These are phyloP conservation scores for Periplaneta americana DNA, from an alignment of 1,140 invertebrate genomes.

Conservation along the genomic window DNA sequence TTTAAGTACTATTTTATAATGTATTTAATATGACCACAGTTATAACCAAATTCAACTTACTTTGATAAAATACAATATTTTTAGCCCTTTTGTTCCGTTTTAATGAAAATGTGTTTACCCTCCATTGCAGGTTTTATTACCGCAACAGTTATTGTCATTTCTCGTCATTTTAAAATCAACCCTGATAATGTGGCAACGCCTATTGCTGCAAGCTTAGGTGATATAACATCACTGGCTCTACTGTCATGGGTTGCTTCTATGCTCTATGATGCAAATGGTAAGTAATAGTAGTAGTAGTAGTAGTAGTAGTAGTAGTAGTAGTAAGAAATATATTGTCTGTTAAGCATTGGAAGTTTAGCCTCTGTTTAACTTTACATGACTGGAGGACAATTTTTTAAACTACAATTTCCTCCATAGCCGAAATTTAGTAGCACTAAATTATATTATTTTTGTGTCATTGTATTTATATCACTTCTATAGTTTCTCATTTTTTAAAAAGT, in stretches of 20 bases:
- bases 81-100: not conserved
- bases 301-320: too few relatives aligned
- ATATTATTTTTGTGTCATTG: too few relatives aligned
- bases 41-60: not conserved
- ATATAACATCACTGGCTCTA: constrained; percentile 82
- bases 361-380: too few relatives aligned
- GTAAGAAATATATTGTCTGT: too few relatives aligned
- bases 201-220: constrained; percentile 91
- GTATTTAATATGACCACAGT: not conserved
- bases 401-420: too few relatives aligned
- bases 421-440: too few relatives aligned
- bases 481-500: too few relatives aligned
- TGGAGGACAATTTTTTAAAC: too few relatives aligned
- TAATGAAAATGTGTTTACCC: not conserved
- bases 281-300: constrained; percentile 27
- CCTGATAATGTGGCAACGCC: constrained; percentile 97
- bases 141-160: constrained; percentile 62
- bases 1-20: not conserved
- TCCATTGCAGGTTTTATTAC: constrained; percentile 4
- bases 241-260: constrained; percentile 73
- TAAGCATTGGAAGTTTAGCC: too few relatives aligned
- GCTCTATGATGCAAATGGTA: constrained; percentile 59
- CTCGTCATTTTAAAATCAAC: constrained; percentile 76
- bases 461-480: too few relatives aligned
- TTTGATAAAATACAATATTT: not conserved